Evolutionary conservation across 2,888 invertebrate genomes (phyloP).

Genomic region (Sminthurides aquaticus): DNA sequence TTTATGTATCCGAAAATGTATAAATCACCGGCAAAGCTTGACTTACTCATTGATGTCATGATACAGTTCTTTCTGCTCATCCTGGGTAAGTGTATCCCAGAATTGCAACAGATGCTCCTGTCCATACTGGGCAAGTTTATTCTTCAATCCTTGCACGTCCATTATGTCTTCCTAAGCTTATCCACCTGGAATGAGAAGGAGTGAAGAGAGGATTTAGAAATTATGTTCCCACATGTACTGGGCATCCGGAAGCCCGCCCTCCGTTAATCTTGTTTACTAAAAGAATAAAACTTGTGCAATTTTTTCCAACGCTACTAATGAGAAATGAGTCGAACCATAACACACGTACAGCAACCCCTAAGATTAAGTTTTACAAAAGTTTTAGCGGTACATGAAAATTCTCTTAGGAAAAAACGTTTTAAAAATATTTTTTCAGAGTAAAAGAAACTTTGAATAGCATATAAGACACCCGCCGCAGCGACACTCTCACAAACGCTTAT

Average conservation of each 20-base stretch:
- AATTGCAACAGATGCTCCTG: constrained; percentile 76
- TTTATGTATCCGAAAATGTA: not conserved
- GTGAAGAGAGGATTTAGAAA: not conserved
- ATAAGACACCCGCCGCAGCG: too few relatives aligned
- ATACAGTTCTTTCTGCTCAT: constrained; percentile 56
- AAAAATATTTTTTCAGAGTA: too few relatives aligned
- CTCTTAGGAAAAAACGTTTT: too few relatives aligned
- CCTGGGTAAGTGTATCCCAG: constrained; percentile 64
- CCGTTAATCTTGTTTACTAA: too few relatives aligned
- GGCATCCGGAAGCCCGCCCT: not conserved
- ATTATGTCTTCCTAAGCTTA: constrained; percentile 19
- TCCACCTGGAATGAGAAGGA: not conserved
- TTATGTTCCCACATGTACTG: not conserved
- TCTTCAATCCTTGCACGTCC: constrained; percentile 52
- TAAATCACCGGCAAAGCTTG: not conserved
- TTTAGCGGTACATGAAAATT: too few relatives aligned
- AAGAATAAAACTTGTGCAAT: too few relatives aligned
- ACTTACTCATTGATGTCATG: constrained; percentile 57
- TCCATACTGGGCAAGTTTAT: constrained; percentile 55
- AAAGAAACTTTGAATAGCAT: too few relatives aligned
- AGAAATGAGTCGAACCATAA: too few relatives aligned
- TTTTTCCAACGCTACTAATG: too few relatives aligned
- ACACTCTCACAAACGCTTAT: too few relatives aligned
- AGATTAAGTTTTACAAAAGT: too few relatives aligned
- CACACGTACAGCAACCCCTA: too few relatives aligned